Conservation (phyloP, 23 tunicate genomes). For the Styela clava region DNA sequence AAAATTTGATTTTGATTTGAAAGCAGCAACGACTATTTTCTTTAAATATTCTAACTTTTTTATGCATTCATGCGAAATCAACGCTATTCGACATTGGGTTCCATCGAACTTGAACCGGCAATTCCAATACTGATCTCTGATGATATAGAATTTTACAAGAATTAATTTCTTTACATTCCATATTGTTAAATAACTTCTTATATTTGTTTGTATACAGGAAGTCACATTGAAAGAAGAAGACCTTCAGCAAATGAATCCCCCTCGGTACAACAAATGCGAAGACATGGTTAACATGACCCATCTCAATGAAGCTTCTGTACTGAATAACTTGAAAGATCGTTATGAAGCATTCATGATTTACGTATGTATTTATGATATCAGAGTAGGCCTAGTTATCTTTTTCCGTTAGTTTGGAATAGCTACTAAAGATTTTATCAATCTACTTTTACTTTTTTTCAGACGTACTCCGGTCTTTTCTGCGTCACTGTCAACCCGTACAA, state of each 20-base stretch:
- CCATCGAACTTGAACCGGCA: too few relatives aligned
- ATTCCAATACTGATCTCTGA: too few relatives aligned
- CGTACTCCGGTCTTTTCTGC: constrained; percentile 87
- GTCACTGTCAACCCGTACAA: constrained; percentile 81
- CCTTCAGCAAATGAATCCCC: constrained; percentile 71
- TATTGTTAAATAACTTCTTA: too few relatives aligned
- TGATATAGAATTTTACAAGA: too few relatives aligned
- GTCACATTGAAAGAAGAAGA: constrained; percentile 66
- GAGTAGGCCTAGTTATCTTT: neutral
- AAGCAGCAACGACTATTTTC: too few relatives aligned
- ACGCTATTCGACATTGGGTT: too few relatives aligned
- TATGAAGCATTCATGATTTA: constrained; percentile 89
- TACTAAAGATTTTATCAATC: neutral
- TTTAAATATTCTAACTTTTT: too few relatives aligned
- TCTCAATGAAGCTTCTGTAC: constrained; percentile 82
- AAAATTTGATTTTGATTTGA: too few relatives aligned
- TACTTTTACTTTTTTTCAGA: constrained; percentile 15
- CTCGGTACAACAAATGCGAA: constrained; percentile 84
- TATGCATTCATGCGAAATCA: too few relatives aligned
- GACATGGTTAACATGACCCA: constrained; percentile 96
- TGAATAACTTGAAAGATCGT: constrained; percentile 67
- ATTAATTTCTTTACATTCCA: too few relatives aligned
- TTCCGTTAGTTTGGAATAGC: too few relatives aligned
- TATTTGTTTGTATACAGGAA: too few relatives aligned
- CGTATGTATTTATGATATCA: constrained; percentile 31